phyloP scores from a whole-genome alignment of 2,113 vertebrate genomes.

The Thunnus thynnus region DNA sequence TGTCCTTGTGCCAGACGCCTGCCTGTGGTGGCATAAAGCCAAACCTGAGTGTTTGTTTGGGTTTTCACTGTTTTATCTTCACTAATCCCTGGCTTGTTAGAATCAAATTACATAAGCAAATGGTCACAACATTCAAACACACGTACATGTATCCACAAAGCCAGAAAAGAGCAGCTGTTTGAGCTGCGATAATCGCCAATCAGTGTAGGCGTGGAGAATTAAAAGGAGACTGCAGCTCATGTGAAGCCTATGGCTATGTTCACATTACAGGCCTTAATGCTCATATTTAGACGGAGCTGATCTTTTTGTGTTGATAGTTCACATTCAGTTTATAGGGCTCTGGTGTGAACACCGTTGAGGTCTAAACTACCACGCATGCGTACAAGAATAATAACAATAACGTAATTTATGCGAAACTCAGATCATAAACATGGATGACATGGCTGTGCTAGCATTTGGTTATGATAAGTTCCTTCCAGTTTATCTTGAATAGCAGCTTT shows the following conservation, averaged over 20 bases:
- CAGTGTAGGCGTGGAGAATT: neutral
- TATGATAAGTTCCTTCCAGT: too few relatives aligned
- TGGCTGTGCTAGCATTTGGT: too few relatives aligned
- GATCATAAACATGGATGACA: too few relatives aligned
- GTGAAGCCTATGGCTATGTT: neutral
- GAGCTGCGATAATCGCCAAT: conserved; percentile 17
- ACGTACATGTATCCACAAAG: neutral
- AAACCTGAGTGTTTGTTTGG: conserved; percentile 8
- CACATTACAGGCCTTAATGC: too few relatives aligned
- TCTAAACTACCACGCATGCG: too few relatives aligned
- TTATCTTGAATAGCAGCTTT: too few relatives aligned
- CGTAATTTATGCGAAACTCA: too few relatives aligned
- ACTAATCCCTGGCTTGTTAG: neutral
- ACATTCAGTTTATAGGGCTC: too few relatives aligned
- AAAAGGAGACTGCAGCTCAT: neutral
- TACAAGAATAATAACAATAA: too few relatives aligned
- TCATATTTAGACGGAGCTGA: too few relatives aligned
- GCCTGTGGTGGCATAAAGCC: neutral
- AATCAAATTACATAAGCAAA: conserved; percentile 20
- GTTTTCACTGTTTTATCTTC: neutral
- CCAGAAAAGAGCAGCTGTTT: conserved; percentile 10
- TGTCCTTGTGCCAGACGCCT: neutral
- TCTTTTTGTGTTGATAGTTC: too few relatives aligned
- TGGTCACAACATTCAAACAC: neutral
- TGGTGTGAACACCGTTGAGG: too few relatives aligned